Percentiles rank a stretch among this genome's conserved stretches.
These are phyloP conservation scores for Staurois parvus DNA, from an alignment of 2,797 vertebrate species.

Conservation along the genomic window DNA sequence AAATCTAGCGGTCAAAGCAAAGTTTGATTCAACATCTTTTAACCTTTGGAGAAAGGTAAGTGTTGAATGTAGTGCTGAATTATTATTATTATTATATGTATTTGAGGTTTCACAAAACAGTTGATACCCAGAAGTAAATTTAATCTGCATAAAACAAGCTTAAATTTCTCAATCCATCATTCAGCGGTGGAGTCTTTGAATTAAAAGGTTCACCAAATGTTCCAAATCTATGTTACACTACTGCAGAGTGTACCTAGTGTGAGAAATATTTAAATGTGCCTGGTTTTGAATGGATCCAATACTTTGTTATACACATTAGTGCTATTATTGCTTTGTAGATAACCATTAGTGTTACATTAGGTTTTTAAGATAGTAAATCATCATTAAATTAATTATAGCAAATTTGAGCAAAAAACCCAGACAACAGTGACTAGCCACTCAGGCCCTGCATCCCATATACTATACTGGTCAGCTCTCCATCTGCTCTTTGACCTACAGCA, in stretches of 20 bases:
- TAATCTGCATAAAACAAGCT: conserved; percentile 21
- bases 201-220: conserved; percentile 39
- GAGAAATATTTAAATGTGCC: conserved; percentile 32
- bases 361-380: conserved; percentile 28
- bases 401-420: conserved; percentile 8
- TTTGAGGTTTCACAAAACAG: conserved; percentile 38
- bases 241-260: conserved; percentile 7
- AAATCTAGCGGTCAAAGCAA: no score
- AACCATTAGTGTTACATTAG: conserved; percentile 59
- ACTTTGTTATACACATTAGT: conserved; percentile 50
- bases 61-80: conserved; percentile 10
- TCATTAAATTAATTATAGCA: conserved; percentile 57
- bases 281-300: conserved; percentile 33
- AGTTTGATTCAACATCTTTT: no score
- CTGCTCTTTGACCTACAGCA: conserved; percentile 51
- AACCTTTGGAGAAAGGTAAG: no score
- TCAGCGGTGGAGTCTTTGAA: conserved; percentile 32
- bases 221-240: background rate
- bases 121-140: conserved; percentile 32
- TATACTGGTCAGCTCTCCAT: conserved; percentile 32
- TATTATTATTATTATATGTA: conserved; percentile 26
- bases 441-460: background rate
- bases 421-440: background rate
- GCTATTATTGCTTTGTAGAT: conserved; percentile 53
- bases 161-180: conserved; percentile 31